These are phyloP conservation scores for Nothobranchius furzeri DNA, from an alignment of 2,113 vertebrate genomes.

Conservation along the genomic window DNA sequence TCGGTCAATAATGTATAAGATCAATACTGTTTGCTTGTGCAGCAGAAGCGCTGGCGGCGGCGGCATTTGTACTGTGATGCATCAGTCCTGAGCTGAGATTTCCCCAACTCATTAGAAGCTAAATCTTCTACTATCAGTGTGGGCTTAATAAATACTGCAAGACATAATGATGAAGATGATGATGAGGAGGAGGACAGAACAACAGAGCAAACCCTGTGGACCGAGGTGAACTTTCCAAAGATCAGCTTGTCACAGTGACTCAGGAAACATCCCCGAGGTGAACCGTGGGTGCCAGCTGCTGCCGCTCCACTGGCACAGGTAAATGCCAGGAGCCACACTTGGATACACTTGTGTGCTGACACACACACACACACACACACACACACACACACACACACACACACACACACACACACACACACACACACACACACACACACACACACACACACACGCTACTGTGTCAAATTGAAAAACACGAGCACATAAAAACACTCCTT, in stretches of 20 bases:
- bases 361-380: constrained; percentile 13
- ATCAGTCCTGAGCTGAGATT: neutral
- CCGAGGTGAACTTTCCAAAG: constrained; percentile 76
- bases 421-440: constrained; percentile 8
- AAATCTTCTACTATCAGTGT: neutral
- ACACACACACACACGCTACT: neutral
- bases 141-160: constrained; percentile 6
- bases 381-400: neutral
- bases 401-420: constrained; percentile 7
- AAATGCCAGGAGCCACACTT: constrained; percentile 72
- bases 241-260: constrained; percentile 72
- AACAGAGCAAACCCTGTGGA: constrained; percentile 50
- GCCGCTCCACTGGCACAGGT: constrained; percentile 61
- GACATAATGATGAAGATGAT: neutral
- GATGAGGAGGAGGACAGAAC: constrained; percentile 1
- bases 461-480: neutral
- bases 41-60: neutral
- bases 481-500: neutral
- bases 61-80: neutral
- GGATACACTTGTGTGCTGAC: constrained; percentile 21
- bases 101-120: neutral
- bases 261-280: constrained; percentile 77
- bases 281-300: constrained; percentile 72
- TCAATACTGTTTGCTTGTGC: constrained; percentile 31
- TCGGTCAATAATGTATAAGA: constrained; percentile 20